These are phyloP conservation scores for Epiperipatus broadwayi DNA, from an alignment of 2,888 invertebrate species.

Conservation along the genomic window DNA sequence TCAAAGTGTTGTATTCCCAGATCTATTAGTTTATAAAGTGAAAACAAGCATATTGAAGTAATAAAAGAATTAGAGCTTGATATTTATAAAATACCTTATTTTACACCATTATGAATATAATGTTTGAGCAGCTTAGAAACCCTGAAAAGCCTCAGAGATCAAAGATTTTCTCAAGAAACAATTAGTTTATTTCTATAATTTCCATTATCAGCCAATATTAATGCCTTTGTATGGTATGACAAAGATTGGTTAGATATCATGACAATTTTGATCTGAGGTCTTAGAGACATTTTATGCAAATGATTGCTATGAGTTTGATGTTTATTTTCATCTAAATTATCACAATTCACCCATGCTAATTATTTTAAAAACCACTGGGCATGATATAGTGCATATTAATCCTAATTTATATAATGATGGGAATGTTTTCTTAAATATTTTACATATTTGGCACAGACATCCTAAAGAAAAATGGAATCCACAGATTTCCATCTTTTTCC, in stretches of 20 bases:
- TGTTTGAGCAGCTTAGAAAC: constrained; percentile 63
- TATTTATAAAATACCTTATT: constrained; percentile 59
- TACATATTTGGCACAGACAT: constrained; percentile 89
- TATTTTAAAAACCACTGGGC: no score
- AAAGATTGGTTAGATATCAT: constrained; percentile 81
- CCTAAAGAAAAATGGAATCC: constrained; percentile 96
- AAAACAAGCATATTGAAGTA: constrained; percentile 58
- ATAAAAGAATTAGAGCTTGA: constrained; percentile 79
- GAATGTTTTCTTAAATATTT: constrained; percentile 68
- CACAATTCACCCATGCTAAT: no score
- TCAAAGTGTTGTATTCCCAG: no score
- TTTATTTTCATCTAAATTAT: no score
- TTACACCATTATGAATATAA: constrained; percentile 75
- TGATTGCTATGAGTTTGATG: constrained; percentile 30
- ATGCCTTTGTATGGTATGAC: constrained; percentile 85
- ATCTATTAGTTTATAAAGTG: no score
- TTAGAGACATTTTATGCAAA: constrained; percentile 77
- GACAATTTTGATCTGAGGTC: constrained; percentile 84
- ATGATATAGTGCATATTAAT: no score
- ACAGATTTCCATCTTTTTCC: constrained; percentile 74
- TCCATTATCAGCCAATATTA: constrained; percentile 76
- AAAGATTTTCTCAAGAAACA: constrained; percentile 80
- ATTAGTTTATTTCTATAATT: constrained; percentile 77
- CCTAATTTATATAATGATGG: no score
- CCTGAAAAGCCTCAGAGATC: constrained; percentile 65